Percentiles rank a stretch among this genome's conserved stretches.
Evolutionary conservation across 2,888 invertebrate genomes (phyloP).

Genomic region (Clivina fossor): DNA sequence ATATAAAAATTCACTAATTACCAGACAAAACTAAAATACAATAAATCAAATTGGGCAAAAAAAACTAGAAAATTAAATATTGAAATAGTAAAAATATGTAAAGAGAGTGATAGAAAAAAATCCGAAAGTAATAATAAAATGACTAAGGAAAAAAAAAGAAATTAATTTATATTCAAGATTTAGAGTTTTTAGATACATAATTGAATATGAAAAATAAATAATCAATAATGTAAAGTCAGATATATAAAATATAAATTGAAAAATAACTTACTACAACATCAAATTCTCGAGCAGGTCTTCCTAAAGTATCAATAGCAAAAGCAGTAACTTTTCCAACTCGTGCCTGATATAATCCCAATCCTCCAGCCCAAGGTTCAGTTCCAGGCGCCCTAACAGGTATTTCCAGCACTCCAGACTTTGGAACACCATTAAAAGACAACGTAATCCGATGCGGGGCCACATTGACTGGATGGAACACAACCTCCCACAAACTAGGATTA

Average conservation of each 20-base stretch:
- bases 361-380: constrained; percentile 63
- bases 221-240: constrained; percentile 4
- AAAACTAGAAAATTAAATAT: too few relatives aligned
- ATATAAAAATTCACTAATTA: too few relatives aligned
- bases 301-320: constrained; percentile 86
- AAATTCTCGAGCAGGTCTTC: constrained; percentile 82
- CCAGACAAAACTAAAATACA: too few relatives aligned
- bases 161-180: too few relatives aligned
- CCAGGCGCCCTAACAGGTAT: constrained; percentile 59
- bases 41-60: too few relatives aligned
- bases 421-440: constrained; percentile 84
- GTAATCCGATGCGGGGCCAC: constrained; percentile 86
- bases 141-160: too few relatives aligned
- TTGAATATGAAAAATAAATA: too few relatives aligned
- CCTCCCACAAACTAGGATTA: constrained; percentile 75
- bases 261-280: constrained; percentile 84
- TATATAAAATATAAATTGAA: too few relatives aligned
- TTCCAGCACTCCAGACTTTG: constrained; percentile 62
- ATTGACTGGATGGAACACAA: constrained; percentile 83
- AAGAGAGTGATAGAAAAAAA: too few relatives aligned
- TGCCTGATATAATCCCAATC: constrained; percentile 83
- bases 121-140: too few relatives aligned
- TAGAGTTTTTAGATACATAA: too few relatives aligned
- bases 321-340: constrained; percentile 79
- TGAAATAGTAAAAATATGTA: too few relatives aligned